Evolutionary conservation across 2,888 invertebrate species (phyloP).

Genomic region (Leucoma salicis): DNA sequence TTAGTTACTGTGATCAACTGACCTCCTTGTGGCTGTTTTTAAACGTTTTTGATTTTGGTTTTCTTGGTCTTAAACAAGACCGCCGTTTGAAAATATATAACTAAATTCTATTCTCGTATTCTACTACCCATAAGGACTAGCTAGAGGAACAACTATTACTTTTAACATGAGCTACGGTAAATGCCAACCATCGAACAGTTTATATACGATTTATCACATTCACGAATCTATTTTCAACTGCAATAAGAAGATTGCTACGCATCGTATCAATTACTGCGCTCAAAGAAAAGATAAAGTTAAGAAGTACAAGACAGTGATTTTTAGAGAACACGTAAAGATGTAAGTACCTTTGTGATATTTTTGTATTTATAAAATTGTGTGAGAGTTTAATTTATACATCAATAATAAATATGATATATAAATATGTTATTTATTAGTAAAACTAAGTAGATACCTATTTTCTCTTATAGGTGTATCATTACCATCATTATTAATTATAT

Average conservation of each 20-base stretch:
- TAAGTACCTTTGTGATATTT: too few species aligned
- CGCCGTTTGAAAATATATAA: constrained; percentile 28
- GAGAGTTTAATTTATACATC: too few species aligned
- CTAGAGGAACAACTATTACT: constrained; percentile 7
- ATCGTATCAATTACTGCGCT: constrained; percentile 49
- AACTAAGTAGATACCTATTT: too few species aligned
- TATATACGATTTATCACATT: constrained; percentile 45
- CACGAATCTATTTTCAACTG: constrained; percentile 31
- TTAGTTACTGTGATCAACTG: too few species aligned
- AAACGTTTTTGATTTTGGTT: too few species aligned
- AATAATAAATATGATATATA: too few species aligned
- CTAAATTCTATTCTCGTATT: too few species aligned
- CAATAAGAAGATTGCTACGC: constrained; percentile 47
- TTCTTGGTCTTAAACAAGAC: constrained; percentile 67
- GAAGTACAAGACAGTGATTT: constrained; percentile 62
- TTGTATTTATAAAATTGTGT: too few species aligned
- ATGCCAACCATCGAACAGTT: constrained; percentile 46
- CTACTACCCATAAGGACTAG: constrained; percentile 17
- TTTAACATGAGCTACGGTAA: constrained; percentile 66
- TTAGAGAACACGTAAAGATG: constrained; percentile 65
- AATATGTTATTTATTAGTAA: too few species aligned
- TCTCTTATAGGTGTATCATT: too few species aligned
- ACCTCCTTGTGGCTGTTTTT: too few species aligned
- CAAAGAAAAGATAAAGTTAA: constrained; percentile 65
- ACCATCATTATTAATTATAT: too few species aligned